phyloP scores from a whole-genome alignment of 2,797 vertebrate genomes.

The Sitta carolinensis region DNA sequence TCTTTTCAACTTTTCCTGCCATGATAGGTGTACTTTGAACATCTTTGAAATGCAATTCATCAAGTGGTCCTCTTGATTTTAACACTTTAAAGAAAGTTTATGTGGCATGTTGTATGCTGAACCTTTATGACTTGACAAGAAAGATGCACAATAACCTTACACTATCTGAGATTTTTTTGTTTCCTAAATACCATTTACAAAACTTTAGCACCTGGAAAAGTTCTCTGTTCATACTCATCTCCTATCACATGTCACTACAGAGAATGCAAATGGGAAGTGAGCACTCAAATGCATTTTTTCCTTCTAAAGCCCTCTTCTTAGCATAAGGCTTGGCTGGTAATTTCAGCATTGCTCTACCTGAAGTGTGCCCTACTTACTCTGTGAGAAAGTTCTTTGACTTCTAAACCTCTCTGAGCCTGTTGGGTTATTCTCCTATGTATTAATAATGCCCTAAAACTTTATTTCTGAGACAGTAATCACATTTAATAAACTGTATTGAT shows the following conservation, averaged over 20 bases:
- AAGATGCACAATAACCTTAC: neutral
- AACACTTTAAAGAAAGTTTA: neutral
- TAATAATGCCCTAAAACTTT: neutral
- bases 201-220: neutral
- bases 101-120: neutral
- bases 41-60: neutral
- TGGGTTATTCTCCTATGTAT: neutral
- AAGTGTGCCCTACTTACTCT: neutral
- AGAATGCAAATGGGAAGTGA: neutral
- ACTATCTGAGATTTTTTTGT: neutral
- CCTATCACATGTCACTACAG: neutral
- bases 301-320: neutral
- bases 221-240: constrained; percentile 1
- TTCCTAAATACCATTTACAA: neutral
- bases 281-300: neutral
- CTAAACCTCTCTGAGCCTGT: neutral
- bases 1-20: neutral
- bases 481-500: neutral
- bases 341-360: neutral
- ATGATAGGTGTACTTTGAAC: neutral
- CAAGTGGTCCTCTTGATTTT: neutral
- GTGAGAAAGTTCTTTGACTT: neutral
- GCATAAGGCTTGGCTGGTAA: neutral
- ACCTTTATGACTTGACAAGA: neutral
- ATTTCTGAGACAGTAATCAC: neutral